phyloP scores from a whole-genome alignment of 2,113 vertebrate species.

The Aegypius monachus region DNA sequence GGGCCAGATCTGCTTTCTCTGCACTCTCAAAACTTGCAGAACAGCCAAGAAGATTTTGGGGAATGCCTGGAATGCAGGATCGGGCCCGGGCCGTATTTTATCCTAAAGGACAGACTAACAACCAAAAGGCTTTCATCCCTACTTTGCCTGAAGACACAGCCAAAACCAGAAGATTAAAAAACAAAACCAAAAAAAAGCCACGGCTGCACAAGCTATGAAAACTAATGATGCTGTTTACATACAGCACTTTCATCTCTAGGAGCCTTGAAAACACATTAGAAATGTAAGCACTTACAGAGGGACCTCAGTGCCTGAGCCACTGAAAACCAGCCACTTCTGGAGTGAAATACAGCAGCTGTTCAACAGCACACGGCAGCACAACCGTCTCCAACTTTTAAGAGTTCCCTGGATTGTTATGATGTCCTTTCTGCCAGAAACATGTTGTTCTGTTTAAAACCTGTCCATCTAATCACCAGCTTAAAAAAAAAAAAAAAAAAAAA shows the following conservation, averaged over 20 bases:
- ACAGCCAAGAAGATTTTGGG: conserved; percentile 24
- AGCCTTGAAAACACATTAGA: not conserved
- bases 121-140: not conserved
- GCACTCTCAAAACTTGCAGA: conserved; percentile 8
- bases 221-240: not conserved
- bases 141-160: not conserved
- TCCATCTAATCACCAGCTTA: not conserved
- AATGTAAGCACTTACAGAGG: not conserved
- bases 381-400: not conserved
- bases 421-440: conserved; percentile 41
- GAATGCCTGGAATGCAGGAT: conserved; percentile 55
- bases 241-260: not conserved
- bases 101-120: conserved; percentile 1
- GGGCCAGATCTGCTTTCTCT: conserved; percentile 4
- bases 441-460: conserved; percentile 50
- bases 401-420: conserved; percentile 1
- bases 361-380: not conserved
- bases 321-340: not conserved
- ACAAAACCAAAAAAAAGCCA: not conserved
- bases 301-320: not conserved
- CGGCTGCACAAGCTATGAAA: not conserved
- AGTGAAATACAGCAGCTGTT: conserved; percentile 11
- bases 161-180: conserved; percentile 1
- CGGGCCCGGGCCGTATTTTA: not conserved
- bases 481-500: not conserved